Percentiles rank a stretch among this genome's conserved stretches.
phyloP scores from a whole-genome alignment of 2,113 vertebrate species.

The Meles meles region DNA sequence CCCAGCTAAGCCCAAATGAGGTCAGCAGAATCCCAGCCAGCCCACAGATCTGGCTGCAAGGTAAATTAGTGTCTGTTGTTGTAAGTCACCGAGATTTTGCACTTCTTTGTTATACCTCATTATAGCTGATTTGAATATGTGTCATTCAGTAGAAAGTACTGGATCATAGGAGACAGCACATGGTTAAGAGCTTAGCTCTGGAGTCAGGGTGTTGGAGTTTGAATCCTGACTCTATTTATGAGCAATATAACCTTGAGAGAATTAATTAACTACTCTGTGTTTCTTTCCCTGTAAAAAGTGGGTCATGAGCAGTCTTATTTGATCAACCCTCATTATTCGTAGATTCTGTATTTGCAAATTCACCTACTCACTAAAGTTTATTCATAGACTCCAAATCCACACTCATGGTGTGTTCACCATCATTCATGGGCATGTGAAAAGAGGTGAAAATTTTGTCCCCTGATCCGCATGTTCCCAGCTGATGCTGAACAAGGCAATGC shows the following conservation, averaged over 20 bases:
- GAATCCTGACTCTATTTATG: not conserved
- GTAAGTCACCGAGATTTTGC: not conserved
- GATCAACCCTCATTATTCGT: not conserved
- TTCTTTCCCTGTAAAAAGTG: not conserved
- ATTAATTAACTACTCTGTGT: not conserved
- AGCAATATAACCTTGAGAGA: not conserved
- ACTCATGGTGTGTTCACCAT: accelerated
- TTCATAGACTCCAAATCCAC: not conserved
- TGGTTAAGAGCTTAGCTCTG: not conserved
- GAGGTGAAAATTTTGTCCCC: not conserved
- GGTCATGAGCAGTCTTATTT: not conserved
- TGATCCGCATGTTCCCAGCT: not conserved
- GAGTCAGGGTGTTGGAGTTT: not conserved
- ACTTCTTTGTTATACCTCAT: not conserved
- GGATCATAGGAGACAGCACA: not conserved
- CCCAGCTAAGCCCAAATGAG: not conserved
- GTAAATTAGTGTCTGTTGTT: not conserved
- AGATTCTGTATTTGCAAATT: not conserved
- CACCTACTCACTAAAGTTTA: not conserved
- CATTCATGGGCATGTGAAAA: accelerated
- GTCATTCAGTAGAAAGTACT: not conserved
- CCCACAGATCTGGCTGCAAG: not conserved
- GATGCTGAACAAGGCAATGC: not conserved
- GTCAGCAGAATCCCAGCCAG: not conserved
- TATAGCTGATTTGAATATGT: not conserved